Percentiles rank a stretch among this genome's conserved stretches.
phyloP scores from a whole-genome alignment of 2,113 vertebrate genomes.

The Anthoscopus minutus region DNA sequence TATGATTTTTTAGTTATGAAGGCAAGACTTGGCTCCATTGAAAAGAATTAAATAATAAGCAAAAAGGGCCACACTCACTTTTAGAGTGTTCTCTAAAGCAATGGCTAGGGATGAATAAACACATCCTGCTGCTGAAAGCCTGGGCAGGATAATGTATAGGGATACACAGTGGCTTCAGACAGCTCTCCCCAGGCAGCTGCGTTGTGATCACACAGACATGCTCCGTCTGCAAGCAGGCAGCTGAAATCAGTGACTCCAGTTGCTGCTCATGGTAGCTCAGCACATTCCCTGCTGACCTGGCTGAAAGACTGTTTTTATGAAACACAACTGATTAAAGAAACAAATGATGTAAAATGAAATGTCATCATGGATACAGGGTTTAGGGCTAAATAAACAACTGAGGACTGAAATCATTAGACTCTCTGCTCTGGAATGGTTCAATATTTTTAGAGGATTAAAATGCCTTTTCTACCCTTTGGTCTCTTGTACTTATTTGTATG shows the following conservation, averaged over 20 bases:
- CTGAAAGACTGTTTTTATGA: slow-evolving; percentile 46
- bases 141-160: not conserved
- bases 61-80: not conserved
- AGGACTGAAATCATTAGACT: slow-evolving; percentile 55
- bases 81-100: not conserved
- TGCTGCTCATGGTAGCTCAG: slow-evolving; percentile 43
- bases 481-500: slow-evolving; percentile 47
- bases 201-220: not conserved
- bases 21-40: not conserved
- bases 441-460: slow-evolving; percentile 60
- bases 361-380: slow-evolving; percentile 50
- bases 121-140: slow-evolving; percentile 1
- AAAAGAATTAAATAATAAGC: not conserved
- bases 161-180: not conserved
- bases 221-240: not conserved
- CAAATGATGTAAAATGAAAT: slow-evolving; percentile 65
- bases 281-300: slow-evolving; percentile 57
- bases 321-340: slow-evolving; percentile 60
- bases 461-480: slow-evolving; percentile 53
- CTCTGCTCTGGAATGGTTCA: slow-evolving; percentile 25
- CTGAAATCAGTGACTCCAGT: slow-evolving; percentile 23
- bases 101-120: slow-evolving; percentile 22
- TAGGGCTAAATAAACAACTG: slow-evolving; percentile 43
- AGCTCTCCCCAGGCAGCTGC: not conserved
- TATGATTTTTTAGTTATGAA: not conserved